phyloP scores from a whole-genome alignment of 2,888 invertebrate genomes.

The Habroteleia sp. region DNA sequence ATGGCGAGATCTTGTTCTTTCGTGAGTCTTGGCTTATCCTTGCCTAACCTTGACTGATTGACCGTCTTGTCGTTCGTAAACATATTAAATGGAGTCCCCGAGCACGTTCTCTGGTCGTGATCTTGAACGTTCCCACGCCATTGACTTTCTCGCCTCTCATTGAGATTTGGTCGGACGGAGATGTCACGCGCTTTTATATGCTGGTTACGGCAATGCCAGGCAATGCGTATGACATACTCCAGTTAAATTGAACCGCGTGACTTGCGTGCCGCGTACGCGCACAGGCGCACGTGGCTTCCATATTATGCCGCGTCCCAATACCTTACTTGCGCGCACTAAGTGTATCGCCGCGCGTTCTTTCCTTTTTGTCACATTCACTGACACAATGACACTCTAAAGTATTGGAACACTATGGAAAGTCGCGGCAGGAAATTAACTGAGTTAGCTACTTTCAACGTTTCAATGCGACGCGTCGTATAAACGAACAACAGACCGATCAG shows the following conservation, averaged over 20 bases:
- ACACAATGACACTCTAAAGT: slow-evolving; percentile 59
- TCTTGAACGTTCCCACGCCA: slow-evolving; percentile 3
- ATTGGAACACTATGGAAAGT: slow-evolving; percentile 61
- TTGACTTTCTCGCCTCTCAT: neutral
- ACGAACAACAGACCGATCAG: slow-evolving; percentile 3
- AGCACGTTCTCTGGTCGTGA: too few species aligned
- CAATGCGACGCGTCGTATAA: slow-evolving; percentile 15
- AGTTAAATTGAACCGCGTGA: slow-evolving; percentile 50
- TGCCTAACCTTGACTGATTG: too few species aligned
- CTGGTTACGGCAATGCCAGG: neutral
- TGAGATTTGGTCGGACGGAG: slow-evolving; percentile 21
- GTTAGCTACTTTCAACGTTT: slow-evolving; percentile 49
- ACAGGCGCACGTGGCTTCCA: slow-evolving; percentile 47
- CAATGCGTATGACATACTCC: slow-evolving; percentile 37
- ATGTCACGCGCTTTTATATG: slow-evolving; percentile 9
- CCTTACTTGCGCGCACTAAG: slow-evolving; percentile 53
- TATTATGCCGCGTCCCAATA: slow-evolving; percentile 57
- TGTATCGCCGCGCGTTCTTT: slow-evolving; percentile 49
- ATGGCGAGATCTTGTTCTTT: too few species aligned
- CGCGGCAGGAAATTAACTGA: slow-evolving; percentile 46
- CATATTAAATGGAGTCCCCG: too few species aligned
- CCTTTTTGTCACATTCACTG: slow-evolving; percentile 54
- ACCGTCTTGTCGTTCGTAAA: too few species aligned
- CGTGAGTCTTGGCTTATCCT: too few species aligned
- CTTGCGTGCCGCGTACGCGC: slow-evolving; percentile 40